These are phyloP conservation scores for Tachuris rubrigastra DNA, from an alignment of 2,113 vertebrate species.

Conservation along the genomic window DNA sequence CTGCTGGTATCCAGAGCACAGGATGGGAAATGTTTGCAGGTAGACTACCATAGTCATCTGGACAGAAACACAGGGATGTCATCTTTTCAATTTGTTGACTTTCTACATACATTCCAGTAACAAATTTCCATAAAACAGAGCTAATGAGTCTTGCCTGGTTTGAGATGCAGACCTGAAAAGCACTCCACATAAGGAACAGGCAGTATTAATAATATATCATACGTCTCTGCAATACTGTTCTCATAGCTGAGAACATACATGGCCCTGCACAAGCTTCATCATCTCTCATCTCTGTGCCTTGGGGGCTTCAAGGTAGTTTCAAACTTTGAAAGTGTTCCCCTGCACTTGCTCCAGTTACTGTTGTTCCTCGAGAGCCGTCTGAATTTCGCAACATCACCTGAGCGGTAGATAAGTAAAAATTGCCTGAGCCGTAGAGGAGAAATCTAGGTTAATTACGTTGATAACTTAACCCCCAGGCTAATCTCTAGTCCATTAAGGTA, in stretches of 20 bases:
- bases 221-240: background rate
- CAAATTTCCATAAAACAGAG: background rate
- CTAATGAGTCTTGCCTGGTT: background rate
- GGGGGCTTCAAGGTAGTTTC: background rate
- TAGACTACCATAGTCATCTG: background rate
- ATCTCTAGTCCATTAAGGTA: conserved; percentile 55
- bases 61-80: background rate
- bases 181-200: background rate
- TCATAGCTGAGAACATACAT: background rate
- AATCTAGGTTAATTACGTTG: conserved; percentile 69
- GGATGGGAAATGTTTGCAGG: background rate
- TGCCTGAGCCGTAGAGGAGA: background rate
- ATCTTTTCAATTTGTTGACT: background rate
- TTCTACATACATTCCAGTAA: background rate
- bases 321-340: background rate
- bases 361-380: background rate
- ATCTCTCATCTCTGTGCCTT: background rate
- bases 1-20: background rate
- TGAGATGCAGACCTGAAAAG: background rate
- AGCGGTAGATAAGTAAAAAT: conserved; percentile 30
- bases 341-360: background rate
- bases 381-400: conserved; percentile 14
- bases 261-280: background rate
- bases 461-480: conserved; percentile 57
- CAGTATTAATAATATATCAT: conserved; percentile 39